Evolutionary conservation across 1,140 invertebrate genomes (phyloP), one percentile per base, ranked within the genome.

Genomic region (Sycophaga agraensis): DNA sequence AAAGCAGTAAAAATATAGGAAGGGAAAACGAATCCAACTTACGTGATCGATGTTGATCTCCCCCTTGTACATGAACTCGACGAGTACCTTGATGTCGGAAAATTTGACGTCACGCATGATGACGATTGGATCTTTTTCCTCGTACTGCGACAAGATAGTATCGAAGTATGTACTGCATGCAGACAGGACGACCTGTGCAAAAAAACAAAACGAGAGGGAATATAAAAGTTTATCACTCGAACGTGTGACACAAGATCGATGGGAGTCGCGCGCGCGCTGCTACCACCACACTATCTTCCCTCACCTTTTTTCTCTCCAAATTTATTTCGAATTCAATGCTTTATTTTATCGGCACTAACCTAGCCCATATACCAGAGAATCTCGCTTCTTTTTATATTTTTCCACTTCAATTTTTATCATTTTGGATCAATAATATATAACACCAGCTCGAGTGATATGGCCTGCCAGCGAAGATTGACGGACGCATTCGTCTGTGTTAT

Each of bases 61-160:
- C 66, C 94, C 94, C 75, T 92, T 92, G 79, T 96, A 96, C 93
- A 96, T 96, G 75, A 96, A 96, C 73, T 94, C 91, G 54, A 96
- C 90, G 51, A 96, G 84, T 45, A 89, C 90, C 82, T 90, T 90
- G 64, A 93, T 88, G 81, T 93, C 91, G 60, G 86, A 84, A 80
- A 89, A 93, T 79, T 89, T 90, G 56, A 91, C 89, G 80, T 92
- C 91, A 79, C 91, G 90, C 81, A 93, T 86, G 65, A 93, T 91
- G 50, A 92, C 86, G 65, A 93, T 91, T 48, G 91, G 90, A 77
- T 92, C 89, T 69, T 90, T 90, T 78, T 92, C 91, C 78, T 93
- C 91, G 80, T 94, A 93, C 61, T 93, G 90, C 55, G 91, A 90
- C 66, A 96, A 88, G 68, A 96, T 87, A 59, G 89, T 85, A 75